Evolutionary conservation across 1,140 invertebrate species (phyloP), one percentile per base, ranked within the genome.

Genomic region (Drosophila ananassae): DNA sequence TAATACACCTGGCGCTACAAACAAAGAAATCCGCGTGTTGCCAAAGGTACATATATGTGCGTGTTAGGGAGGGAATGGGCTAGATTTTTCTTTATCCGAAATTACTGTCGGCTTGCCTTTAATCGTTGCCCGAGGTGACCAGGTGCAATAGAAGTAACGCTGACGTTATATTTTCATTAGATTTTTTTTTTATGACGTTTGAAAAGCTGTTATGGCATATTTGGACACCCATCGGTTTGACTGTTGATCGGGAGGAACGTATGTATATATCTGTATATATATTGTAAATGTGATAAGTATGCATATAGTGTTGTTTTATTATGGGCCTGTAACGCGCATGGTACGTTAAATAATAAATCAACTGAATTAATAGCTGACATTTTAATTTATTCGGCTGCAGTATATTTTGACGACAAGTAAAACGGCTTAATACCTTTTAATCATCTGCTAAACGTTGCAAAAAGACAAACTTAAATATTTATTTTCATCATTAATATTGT

Each of bases 241-340:
- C 44, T 22, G 21, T 30, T 44, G n/a, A 62, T 62, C 37, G 25
- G 21, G 21, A 17, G 34, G 34, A 63, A 50, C 25, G 59, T 32
- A 52, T 52, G 28, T 67, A 44, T 21, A 44, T 44, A 44, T 21
- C 6, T 44, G 13, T 44, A 21, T 44, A 21, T 44, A 63, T 64
- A 67, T 44, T 64, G 47, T 64, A 41, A 50, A 53, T 67, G 63
- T 67, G 63, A 67, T 67, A 47, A 34, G 63, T 64, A 64, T 67
- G 60, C 47, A 64, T 52, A 67, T 67, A 53, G 60, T 67, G 60
- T 46, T 37, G 34, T 44, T 50, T 67, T 67, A 67, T 47, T 62
- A 34, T 66, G 60, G 47, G 48, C 25, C 48, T 44, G 12, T 47
- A n/a, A 53, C 46, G 30, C 60, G 63, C 59, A 67, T 67, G 59